phyloP scores from a whole-genome alignment of 2,113 vertebrate species.

The Xenopus laevis region DNA sequence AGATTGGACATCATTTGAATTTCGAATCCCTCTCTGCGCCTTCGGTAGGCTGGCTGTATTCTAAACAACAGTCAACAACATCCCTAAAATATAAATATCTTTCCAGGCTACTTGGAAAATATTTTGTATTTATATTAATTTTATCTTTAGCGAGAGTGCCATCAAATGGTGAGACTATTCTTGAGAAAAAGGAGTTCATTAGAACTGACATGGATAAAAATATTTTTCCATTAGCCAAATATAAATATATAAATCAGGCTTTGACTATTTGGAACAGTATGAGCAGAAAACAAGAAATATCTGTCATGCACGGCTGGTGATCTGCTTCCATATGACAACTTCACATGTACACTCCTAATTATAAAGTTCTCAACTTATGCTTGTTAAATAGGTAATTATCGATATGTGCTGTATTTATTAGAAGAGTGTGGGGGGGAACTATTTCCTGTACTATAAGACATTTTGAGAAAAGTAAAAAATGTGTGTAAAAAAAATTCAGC shows the following conservation, averaged over 20 bases:
- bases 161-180: conserved; percentile 27
- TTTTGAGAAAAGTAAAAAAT: too few species aligned
- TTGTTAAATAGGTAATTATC: too few species aligned
- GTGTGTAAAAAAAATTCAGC: too few species aligned
- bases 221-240: neutral
- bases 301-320: too few species aligned
- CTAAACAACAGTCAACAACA: neutral
- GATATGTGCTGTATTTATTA: too few species aligned
- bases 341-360: too few species aligned
- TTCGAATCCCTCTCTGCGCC: conserved; percentile 12
- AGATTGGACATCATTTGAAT: conserved; percentile 33
- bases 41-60: conserved; percentile 14
- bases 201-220: neutral
- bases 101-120: neutral
- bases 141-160: conserved; percentile 31
- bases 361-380: too few species aligned
- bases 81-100: neutral
- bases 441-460: too few species aligned
- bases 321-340: too few species aligned
- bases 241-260: neutral
- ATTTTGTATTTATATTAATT: neutral
- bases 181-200: neutral
- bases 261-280: neutral
- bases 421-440: too few species aligned
- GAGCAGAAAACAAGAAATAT: neutral